phyloP scores from a whole-genome alignment of 92 coral and sea anemone genomes.

The Palythoa grandiflora region DNA sequence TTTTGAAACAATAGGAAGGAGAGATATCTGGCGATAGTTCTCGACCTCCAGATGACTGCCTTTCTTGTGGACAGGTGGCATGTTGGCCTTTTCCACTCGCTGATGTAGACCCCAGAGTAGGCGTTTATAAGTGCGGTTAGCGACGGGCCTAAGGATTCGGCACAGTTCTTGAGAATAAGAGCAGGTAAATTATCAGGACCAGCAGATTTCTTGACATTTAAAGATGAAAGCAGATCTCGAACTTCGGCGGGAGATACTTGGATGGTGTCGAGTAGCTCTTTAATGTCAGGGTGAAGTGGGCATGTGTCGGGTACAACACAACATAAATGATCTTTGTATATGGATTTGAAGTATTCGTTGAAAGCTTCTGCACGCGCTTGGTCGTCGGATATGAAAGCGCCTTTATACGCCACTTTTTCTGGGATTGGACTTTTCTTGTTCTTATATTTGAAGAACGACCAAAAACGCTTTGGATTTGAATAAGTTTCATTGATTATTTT shows the following conservation, averaged over 20 bases:
- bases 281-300: neutral
- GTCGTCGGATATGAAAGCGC: slow-evolving; percentile 46
- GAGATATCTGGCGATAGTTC: slow-evolving; percentile 63
- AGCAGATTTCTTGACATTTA: neutral
- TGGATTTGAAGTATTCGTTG: slow-evolving; percentile 61
- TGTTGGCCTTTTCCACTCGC: slow-evolving; percentile 44
- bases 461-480: too few species aligned
- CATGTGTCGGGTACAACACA: slow-evolving; percentile 29
- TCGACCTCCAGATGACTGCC: slow-evolving; percentile 45
- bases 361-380: slow-evolving; percentile 65
- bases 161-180: too few species aligned
- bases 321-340: slow-evolving; percentile 61
- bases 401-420: slow-evolving; percentile 35
- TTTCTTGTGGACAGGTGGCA: slow-evolving; percentile 61
- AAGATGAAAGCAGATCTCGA: neutral
- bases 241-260: neutral
- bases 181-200: slow-evolving; percentile 26
- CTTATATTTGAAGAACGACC: too few species aligned
- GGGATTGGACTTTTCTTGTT: too few species aligned
- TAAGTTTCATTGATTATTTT: slow-evolving; percentile 59
- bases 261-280: neutral
- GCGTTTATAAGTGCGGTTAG: slow-evolving; percentile 52
- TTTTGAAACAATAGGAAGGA: slow-evolving; percentile 61
- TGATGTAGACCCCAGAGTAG: slow-evolving; percentile 45
- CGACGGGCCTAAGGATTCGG: slow-evolving; percentile 36